phyloP scores from a whole-genome alignment of 2,888 invertebrate species.

The Mesorhabditis belari region DNA sequence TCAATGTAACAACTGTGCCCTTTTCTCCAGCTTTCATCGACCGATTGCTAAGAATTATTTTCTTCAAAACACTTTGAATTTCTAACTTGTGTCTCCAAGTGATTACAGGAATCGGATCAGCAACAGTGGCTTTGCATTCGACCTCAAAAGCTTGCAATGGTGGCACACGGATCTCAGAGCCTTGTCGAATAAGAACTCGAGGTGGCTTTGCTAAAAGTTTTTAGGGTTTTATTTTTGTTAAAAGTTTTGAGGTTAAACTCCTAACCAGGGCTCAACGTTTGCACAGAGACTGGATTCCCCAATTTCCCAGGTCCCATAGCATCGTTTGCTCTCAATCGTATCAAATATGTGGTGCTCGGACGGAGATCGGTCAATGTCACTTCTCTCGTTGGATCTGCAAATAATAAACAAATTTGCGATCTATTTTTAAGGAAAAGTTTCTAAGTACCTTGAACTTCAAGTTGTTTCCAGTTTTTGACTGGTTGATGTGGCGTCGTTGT shows the following conservation, averaged over 20 bases:
- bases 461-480: slow-evolving; percentile 45
- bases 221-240: background rate
- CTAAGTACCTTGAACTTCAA: slow-evolving; percentile 32
- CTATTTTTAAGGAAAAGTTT: background rate
- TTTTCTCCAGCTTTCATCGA: slow-evolving; percentile 30
- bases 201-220: slow-evolving; percentile 40
- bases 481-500: slow-evolving; percentile 48
- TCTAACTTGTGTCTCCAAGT: slow-evolving; percentile 42
- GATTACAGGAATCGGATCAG: slow-evolving; percentile 45
- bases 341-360: slow-evolving; percentile 44
- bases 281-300: slow-evolving; percentile 43
- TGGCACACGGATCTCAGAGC: slow-evolving; percentile 41
- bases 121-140: slow-evolving; percentile 45
- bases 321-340: slow-evolving; percentile 49
- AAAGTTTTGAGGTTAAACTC: background rate
- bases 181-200: slow-evolving; percentile 44
- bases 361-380: slow-evolving; percentile 37
- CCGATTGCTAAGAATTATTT: background rate
- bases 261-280: slow-evolving; percentile 38
- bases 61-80: background rate
- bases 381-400: slow-evolving; percentile 38
- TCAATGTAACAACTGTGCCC: background rate
- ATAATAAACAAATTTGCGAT: background rate
- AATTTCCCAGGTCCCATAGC: slow-evolving; percentile 47
- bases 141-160: slow-evolving; percentile 44